A percentile compares a stretch with the other conserved stretches of the same genome.
Conservation (phyloP, 2,797 vertebrate genomes). For the Jordanella pulchra region DNA sequence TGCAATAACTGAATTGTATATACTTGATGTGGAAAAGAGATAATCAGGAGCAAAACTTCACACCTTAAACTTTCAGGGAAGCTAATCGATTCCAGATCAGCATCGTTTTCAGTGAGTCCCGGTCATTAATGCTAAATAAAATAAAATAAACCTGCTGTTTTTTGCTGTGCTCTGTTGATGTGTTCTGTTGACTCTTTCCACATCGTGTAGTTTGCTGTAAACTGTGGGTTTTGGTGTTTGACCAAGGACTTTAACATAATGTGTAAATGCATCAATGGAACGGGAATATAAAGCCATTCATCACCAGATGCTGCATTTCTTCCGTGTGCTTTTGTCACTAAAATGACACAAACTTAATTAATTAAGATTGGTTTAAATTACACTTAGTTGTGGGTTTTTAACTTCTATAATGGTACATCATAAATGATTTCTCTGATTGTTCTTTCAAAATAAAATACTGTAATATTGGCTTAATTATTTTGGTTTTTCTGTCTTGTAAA, state of each 20-base stretch:
- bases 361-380: not conserved
- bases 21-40: conserved; percentile 29
- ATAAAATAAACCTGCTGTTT: conserved; percentile 13
- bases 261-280: conserved; percentile 52
- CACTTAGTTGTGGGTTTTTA: not conserved
- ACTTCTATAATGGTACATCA: no score
- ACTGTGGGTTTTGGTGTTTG: conserved; percentile 13
- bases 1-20: conserved; percentile 59
- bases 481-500: no score
- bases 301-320: conserved; percentile 51
- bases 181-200: not conserved
- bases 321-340: conserved; percentile 29
- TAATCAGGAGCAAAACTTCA: conserved; percentile 24
- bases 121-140: conserved; percentile 23
- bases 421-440: no score
- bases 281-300: conserved; percentile 80
- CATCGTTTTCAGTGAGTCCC: conserved; percentile 22
- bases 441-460: no score
- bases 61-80: conserved; percentile 50
- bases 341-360: not conserved
- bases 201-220: conserved; percentile 25
- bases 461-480: no score
- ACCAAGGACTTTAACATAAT: conserved; percentile 23
- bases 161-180: conserved; percentile 16
- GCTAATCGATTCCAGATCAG: conserved; percentile 28